A percentile compares a stretch with the other conserved stretches of the same genome.
Evolutionary conservation across 2,888 invertebrate genomes (phyloP).

Genomic region (Automeris io): DNA sequence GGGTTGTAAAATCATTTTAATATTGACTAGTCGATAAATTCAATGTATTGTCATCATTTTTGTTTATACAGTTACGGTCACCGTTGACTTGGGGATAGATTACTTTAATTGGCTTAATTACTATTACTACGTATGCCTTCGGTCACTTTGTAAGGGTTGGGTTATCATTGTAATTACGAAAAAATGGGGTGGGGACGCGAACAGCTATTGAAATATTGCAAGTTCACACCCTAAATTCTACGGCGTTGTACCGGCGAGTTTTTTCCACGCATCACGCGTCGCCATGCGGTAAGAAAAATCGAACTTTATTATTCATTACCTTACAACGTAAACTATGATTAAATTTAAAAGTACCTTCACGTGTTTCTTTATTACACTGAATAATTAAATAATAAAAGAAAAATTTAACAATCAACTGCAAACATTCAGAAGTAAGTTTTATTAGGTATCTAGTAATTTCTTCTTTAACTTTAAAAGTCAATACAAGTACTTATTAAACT

Average conservation of each 20-base stretch:
- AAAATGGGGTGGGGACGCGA: neutral
- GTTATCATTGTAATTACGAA: neutral
- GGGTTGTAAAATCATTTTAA: neutral
- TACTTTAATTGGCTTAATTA: neutral
- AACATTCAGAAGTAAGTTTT: too few species aligned
- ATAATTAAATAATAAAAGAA: too few species aligned
- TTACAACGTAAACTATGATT: neutral
- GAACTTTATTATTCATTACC: neutral
- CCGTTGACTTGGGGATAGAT: neutral
- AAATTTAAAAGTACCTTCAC: too few species aligned
- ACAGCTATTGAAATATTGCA: too few species aligned
- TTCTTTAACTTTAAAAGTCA: too few species aligned
- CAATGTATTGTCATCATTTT: too few species aligned
- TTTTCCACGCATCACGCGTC: neutral
- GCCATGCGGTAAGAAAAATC: conserved; percentile 3
- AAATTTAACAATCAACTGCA: too few species aligned
- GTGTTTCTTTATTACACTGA: too few species aligned
- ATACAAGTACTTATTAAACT: too few species aligned
- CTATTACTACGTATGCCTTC: neutral
- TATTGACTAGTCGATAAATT: neutral
- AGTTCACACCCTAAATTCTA: neutral
- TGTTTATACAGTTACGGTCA: neutral
- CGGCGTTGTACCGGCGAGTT: neutral
- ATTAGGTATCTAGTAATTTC: too few species aligned
- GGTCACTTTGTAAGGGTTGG: neutral